Base-by-base conservation (phyloP, 1,140 invertebrate species). In the Mylabris phalerata region DNA sequence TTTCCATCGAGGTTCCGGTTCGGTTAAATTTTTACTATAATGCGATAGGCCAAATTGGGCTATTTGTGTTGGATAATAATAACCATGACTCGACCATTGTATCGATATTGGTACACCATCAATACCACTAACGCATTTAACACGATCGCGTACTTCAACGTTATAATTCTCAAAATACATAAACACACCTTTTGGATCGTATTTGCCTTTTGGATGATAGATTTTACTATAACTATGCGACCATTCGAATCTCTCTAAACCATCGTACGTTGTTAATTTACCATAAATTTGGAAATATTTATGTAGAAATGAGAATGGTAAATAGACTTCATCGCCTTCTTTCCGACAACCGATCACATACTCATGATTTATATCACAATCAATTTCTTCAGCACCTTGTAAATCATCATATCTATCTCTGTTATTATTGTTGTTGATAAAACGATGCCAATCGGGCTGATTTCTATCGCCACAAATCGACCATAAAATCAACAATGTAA, bases 81-180 rank as follows among this genome's bases (percentile, higher is more conserved):
- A 98, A 0, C 94, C 95, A 46, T 84, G 82, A 24, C 86, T 88
- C 59, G 93, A 89, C 95, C 95, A 98, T 71, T 98, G 95, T 0
- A 87, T 95, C 2, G 93, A 95, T 40, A 98, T 85, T 0, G 95
- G 93, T 6, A 97, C 93, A 55, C 92, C 93, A 71, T 95, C 89
- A 9, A 82, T 85, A 0, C 89, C 94, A 74, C 90, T 95, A 61
- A 99, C 87, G 73, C 93, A 98, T 77, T 97, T 96, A 0, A 99
- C 95, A 47, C 95, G 77, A 66, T 98, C 94, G 41, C 96, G 80
- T 0, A 88, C 88, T 78, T 98, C 95, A 0, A 98, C 95, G 75
- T 97, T 97, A 74, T 98, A 98, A 74, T 95, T 94, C 70, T 95
- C 93, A 78, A 98, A 98, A 61, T 94, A 95, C 76, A 95, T 92